Base-by-base conservation (phyloP, 2,797 vertebrate genomes). In the Geotrypetes seraphini region DNA sequence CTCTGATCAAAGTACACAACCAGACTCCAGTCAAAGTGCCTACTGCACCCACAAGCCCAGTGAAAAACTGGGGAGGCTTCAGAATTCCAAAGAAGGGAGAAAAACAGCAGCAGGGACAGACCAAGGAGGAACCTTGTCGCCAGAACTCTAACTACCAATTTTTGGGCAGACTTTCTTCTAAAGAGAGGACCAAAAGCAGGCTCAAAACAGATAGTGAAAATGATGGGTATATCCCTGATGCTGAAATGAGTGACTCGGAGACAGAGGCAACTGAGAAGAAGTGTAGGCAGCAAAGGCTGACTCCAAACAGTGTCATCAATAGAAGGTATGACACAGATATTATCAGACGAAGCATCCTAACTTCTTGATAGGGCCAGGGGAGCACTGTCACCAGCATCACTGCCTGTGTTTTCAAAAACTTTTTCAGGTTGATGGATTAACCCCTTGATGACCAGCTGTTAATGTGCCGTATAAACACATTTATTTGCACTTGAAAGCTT, bases 21-120 rank as follows among this genome's bases (percentile, higher is more conserved):
- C 78, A 74, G 16, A 31, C 69, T 8, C 57, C 74, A 47, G 71
- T 69, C 39, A 72, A 82, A 75, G 45, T 81, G 43, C 68, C 86
- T 66, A 79, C 61, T 3, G 64, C 78, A 3, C 63, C 83, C 5
- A 63, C 69, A 1, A 82, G 84, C 53, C 84, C 88, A 1, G 80
- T 83, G 13, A 91, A 84, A 50, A 87, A 86, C 77, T 97, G 95
- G 95, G 94, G 95, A 1, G 93, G 87, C 61, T 97, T 98, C 74
- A 75, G 87, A 57, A 97, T 98, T 85, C 95, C 95, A 31, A 96
- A 90, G 75, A 86, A 90, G 49, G 82, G 80, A 38, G 90, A 89
- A 36, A 79, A 75, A 67, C 83, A 73, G 21, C 75, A 40, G 47
- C 71, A 59, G 49, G 67, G 42, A 3, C 60, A 63, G 42, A 60